Conservation (phyloP, 1,140 invertebrate species). For the Magallana ariakensis region DNA sequence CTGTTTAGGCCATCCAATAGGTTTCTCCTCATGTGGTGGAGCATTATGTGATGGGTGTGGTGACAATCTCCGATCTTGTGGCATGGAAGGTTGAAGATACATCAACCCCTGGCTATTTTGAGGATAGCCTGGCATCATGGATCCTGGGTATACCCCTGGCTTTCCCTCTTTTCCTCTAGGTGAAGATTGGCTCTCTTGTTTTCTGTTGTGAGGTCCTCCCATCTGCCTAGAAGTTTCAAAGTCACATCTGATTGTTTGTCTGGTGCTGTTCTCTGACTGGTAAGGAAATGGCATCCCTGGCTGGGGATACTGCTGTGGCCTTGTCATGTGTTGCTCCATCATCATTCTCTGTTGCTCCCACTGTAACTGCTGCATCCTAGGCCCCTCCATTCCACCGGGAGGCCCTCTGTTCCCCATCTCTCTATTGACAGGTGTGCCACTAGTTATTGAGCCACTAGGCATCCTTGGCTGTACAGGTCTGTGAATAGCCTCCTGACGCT, state of each 20-base stretch:
- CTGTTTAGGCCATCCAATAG: conserved; percentile 57
- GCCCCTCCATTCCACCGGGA: conserved; percentile 61
- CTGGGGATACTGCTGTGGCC: conserved; percentile 19
- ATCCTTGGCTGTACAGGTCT: conserved; percentile 84
- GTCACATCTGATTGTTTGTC: conserved; percentile 90
- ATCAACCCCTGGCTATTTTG: conserved; percentile 59
- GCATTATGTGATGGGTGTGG: conserved; percentile 57
- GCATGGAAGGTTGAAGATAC: conserved; percentile 58
- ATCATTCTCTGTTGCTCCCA: conserved; percentile 58
- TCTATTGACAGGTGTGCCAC: conserved; percentile 89
- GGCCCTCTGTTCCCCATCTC: conserved; percentile 64
- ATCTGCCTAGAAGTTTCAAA: conserved; percentile 95
- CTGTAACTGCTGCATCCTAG: conserved; percentile 51
- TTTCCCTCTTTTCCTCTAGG: conserved; percentile 60
- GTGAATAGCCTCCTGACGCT: conserved; percentile 45
- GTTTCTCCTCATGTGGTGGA: conserved; percentile 64
- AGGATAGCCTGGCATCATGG: conserved; percentile 53
- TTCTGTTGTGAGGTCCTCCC: conserved; percentile 80
- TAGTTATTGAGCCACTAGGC: conserved; percentile 91
- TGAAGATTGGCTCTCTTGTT: conserved; percentile 63
- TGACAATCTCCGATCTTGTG: conserved; percentile 44
- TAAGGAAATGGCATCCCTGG: conserved; percentile 2
- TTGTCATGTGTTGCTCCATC: conserved; percentile 41
- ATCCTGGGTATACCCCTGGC: conserved; percentile 48
- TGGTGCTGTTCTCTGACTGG: conserved; percentile 62